Conservation (phyloP, 2,797 vertebrate genomes). For the Ibycter americanus region DNA sequence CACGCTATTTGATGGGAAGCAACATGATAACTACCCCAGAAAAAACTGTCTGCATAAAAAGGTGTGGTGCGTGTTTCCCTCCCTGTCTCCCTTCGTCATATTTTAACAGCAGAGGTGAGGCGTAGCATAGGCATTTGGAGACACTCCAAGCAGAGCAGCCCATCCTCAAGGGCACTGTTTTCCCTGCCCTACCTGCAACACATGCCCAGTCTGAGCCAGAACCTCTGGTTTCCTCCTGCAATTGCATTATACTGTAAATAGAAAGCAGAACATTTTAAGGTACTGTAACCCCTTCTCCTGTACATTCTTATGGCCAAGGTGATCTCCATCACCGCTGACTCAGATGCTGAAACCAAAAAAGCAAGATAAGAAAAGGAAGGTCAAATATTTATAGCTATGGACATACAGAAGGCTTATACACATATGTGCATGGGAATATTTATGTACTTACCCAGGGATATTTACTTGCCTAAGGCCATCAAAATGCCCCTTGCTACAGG, state of each 20-base stretch:
- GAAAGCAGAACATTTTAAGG: not conserved
- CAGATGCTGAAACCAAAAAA: fast-evolving
- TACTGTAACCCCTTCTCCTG: not conserved
- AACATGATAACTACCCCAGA: not conserved
- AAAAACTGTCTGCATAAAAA: not conserved
- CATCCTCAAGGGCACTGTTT: not conserved
- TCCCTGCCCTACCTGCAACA: not conserved
- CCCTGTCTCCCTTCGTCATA: not conserved
- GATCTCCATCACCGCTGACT: not conserved
- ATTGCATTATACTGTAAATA: fast-evolving
- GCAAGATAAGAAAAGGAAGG: not conserved
- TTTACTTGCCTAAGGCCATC: not conserved
- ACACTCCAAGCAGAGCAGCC: not conserved
- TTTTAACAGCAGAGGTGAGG: not conserved
- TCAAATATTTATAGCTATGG: not conserved
- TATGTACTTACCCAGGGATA: not conserved
- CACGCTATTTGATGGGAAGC: not conserved
- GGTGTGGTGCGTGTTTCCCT: not conserved
- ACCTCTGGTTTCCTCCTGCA: not conserved
- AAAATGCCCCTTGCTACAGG: not conserved
- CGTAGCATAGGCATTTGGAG: fast-evolving
- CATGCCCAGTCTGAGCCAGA: not conserved
- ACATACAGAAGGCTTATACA: not conserved
- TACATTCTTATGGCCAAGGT: not conserved
- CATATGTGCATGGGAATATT: not conserved